Percentiles rank a stretch among this genome's conserved stretches.
These are phyloP conservation scores for Egretta garzetta DNA, from an alignment of 2,113 vertebrate genomes.

Conservation along the genomic window DNA sequence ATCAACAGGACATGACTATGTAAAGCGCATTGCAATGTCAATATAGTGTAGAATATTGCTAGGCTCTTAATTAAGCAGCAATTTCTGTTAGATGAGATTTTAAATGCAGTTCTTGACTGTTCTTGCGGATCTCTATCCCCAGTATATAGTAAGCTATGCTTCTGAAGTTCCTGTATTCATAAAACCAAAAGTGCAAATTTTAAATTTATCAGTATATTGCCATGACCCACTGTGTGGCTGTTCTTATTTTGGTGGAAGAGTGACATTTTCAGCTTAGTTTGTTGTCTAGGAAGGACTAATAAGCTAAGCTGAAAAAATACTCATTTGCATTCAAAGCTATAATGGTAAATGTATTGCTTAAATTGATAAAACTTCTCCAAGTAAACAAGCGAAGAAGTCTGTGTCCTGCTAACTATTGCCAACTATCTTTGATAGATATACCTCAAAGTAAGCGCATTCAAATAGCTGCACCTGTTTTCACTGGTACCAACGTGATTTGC, in stretches of 20 bases:
- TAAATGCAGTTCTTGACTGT: neutral
- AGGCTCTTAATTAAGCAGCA: slow-evolving; percentile 1
- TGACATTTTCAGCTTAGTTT: neutral
- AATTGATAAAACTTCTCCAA: neutral
- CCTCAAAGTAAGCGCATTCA: neutral
- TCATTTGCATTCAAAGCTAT: neutral
- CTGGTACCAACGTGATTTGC: neutral
- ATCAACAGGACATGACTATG: neutral
- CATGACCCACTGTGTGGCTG: neutral
- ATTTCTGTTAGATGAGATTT: neutral
- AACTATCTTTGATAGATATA: neutral
- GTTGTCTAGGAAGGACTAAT: neutral
- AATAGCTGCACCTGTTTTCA: neutral
- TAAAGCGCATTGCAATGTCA: neutral
- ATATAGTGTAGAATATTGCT: neutral
- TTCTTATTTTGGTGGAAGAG: neutral
- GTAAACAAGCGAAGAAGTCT: neutral
- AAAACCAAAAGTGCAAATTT: neutral
- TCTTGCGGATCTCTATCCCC: neutral
- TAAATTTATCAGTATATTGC: neutral
- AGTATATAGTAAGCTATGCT: neutral
- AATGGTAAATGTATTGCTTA: neutral
- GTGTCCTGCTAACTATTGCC: neutral
- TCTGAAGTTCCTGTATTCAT: neutral
- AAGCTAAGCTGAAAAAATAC: neutral